phyloP scores from a whole-genome alignment of 2,797 vertebrate genomes.

The Tenualosa ilisha region DNA sequence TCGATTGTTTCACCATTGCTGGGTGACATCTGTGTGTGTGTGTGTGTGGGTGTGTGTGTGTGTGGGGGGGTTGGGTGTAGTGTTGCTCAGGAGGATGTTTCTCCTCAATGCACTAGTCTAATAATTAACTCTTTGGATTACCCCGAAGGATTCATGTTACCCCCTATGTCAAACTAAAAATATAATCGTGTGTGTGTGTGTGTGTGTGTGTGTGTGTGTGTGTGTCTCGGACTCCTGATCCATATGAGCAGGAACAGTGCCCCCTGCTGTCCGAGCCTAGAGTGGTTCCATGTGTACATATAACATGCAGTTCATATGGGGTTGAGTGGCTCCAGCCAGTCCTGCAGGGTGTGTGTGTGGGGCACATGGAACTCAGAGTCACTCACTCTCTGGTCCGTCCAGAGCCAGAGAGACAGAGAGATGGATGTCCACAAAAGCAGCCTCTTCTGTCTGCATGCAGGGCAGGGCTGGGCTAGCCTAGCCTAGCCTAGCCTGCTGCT shows the following conservation, averaged over 20 bases:
- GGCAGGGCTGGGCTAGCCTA: too few species aligned
- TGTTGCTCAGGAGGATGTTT: too few species aligned
- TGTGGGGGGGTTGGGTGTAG: too few species aligned
- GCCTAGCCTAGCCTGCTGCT: not conserved
- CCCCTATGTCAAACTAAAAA: not conserved
- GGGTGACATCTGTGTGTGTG: not conserved
- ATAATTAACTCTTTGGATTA: conserved; percentile 11
- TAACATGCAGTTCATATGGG: too few species aligned
- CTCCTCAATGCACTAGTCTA: not conserved
- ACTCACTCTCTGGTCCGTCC: not conserved
- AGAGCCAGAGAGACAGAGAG: not conserved
- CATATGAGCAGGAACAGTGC: too few species aligned
- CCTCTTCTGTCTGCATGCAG: not conserved
- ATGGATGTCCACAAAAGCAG: not conserved
- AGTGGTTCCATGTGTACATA: too few species aligned
- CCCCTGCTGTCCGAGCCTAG: too few species aligned
- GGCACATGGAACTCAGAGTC: not conserved
- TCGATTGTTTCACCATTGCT: too few species aligned
- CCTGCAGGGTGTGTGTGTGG: not conserved
- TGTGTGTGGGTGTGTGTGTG: too few species aligned
- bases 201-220: too few species aligned
- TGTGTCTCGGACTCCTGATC: too few species aligned
- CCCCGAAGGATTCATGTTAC: not conserved
- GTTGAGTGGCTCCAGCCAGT: not conserved
- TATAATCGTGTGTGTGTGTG: conserved; percentile 1